Evolutionary conservation across 1,140 invertebrate species (phyloP).

Genomic region (Mycetomoellerius zeteki): DNA sequence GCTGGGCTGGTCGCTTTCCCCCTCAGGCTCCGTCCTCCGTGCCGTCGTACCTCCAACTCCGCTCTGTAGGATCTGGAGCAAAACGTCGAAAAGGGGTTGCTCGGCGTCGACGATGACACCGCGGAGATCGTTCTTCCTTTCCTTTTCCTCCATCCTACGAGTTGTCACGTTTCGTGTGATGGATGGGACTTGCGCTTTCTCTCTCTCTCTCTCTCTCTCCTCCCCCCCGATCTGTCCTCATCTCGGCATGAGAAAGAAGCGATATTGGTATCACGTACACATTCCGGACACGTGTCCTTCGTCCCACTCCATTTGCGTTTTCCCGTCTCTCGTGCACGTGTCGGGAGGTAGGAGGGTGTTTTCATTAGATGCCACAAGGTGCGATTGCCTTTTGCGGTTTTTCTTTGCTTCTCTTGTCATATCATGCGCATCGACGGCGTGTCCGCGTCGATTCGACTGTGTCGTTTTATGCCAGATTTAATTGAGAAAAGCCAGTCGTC

Average conservation of each 20-base stretch:
- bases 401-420: not conserved
- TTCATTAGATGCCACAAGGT: slow-evolving; percentile 52
- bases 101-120: slow-evolving; percentile 49
- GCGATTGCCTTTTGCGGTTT: slow-evolving; percentile 39
- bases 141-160: not conserved
- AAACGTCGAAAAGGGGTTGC: slow-evolving; percentile 67
- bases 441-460: slow-evolving; percentile 4
- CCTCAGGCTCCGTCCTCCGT: slow-evolving; percentile 49
- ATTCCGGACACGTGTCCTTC: slow-evolving; percentile 47
- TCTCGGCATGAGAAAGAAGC: not conserved
- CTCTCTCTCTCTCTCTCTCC: not conserved
- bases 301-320: slow-evolving; percentile 48
- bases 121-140: slow-evolving; percentile 48
- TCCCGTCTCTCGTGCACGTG: not conserved
- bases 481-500: not conserved
- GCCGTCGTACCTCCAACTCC: not conserved
- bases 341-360: not conserved
- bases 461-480: slow-evolving; percentile 40
- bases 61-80: slow-evolving; percentile 45
- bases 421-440: not conserved
- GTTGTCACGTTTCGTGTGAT: slow-evolving; percentile 66
- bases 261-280: slow-evolving; percentile 49
- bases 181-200: slow-evolving; percentile 59
- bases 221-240: not conserved
- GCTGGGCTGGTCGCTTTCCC: slow-evolving; percentile 70